These are phyloP conservation scores for Gnatocerus cornutus DNA, from an alignment of 2,888 invertebrate species.

Conservation along the genomic window DNA sequence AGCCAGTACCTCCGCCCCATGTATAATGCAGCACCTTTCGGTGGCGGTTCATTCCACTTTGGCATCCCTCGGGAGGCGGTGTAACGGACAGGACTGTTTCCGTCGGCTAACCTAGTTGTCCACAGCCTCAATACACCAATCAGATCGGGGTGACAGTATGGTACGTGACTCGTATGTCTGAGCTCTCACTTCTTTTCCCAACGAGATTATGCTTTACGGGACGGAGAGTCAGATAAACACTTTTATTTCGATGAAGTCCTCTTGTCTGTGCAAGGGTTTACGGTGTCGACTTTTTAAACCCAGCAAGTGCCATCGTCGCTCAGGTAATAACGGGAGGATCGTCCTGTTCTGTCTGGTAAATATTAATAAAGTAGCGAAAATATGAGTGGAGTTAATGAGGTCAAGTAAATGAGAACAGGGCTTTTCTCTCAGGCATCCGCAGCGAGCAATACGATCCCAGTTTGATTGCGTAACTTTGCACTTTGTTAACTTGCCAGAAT, in stretches of 20 bases:
- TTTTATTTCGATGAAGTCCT: constrained; percentile 44
- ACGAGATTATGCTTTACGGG: constrained; percentile 45
- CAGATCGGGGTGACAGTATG: constrained; percentile 56
- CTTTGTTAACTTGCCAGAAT: constrained; percentile 67
- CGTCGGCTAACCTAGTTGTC: constrained; percentile 61
- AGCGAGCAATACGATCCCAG: constrained; percentile 58
- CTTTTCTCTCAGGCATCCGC: constrained; percentile 58
- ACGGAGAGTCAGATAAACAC: constrained; percentile 40
- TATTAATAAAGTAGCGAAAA: constrained; percentile 50
- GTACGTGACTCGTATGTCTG: constrained; percentile 56
- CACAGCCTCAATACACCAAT: constrained; percentile 62
- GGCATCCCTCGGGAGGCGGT: constrained; percentile 52
- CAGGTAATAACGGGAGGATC: constrained; percentile 17
- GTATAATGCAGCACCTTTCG: constrained; percentile 37
- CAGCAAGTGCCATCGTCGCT: constrained; percentile 8
- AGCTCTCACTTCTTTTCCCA: constrained; percentile 33
- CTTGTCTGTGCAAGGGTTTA: constrained; percentile 25
- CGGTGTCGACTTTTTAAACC: constrained; percentile 17
- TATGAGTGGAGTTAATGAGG: constrained; percentile 54
- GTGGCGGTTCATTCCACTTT: constrained; percentile 35
- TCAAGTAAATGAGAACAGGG: constrained; percentile 59
- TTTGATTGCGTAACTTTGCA: constrained; percentile 69
- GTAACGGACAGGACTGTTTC: constrained; percentile 56
- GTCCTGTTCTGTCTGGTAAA: constrained; percentile 35
- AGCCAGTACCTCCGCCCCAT: constrained; percentile 11